Base-by-base conservation (phyloP, 2,888 invertebrate genomes). In the Athripsodes cinereus region DNA sequence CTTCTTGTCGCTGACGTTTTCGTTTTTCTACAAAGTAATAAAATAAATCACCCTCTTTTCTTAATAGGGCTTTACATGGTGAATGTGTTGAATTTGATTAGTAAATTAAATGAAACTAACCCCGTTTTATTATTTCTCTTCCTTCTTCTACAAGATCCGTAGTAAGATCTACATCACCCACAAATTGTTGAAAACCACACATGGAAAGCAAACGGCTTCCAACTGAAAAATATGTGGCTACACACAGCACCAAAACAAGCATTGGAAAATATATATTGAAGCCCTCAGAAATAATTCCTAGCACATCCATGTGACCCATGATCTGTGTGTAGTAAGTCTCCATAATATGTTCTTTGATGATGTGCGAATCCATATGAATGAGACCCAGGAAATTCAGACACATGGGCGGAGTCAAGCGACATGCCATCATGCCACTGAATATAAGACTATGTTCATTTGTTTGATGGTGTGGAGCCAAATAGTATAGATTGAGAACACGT, bases 201-300 rank as follows among this genome's bases (percentile, higher is more conserved):
- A 90, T 82, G 55, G 95, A 92, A 34, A 99, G 79, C 57, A 96
- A 77, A 52, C 96, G 85, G 57, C 94, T 91, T 55, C 98, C 98
- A 47, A 98, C 76, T 67, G 92, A 92, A 70, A 95, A 92, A 80
- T 94, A 96, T 0, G 97, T 99, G 57, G 96, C 91, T 57, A 92
- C 74, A 69, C 98, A 97, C 66, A 99, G 87, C 46, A 78, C 52
- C 59, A 98, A 83, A 71, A 99, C 96, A 60, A 92, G 86, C 85
- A 98, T 97, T 1, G 99, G 99, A 74, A 99, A 96, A 76, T 99
- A 99, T 56, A 99, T 90, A 76, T 99, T 99, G 78, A 99, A 98
- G 8, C 98, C 98, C 72, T 96, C 92, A 0, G 97, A 91, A 65
- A 99, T 92, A 61, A 99, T 92, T 22, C 92, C 89, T 56, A 99